Evolutionary conservation across 2,113 vertebrate species (phyloP).

Genomic region (Aramus guarauna): DNA sequence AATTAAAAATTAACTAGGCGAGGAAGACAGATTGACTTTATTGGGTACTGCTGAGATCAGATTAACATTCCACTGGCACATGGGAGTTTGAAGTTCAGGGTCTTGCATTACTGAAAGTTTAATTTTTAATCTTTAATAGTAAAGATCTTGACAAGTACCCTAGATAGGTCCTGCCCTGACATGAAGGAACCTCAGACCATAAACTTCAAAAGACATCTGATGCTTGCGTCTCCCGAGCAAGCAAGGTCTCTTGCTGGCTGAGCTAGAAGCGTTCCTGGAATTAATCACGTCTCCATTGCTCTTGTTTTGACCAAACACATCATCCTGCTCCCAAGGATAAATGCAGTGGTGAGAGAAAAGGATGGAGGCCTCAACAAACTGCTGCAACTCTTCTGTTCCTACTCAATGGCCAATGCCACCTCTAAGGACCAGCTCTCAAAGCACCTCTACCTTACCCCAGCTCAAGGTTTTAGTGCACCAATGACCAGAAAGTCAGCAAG

Average conservation of each 20-base stretch:
- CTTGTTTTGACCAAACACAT: not conserved
- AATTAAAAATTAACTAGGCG: constrained; percentile 48
- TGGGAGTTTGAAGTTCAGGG: constrained; percentile 16
- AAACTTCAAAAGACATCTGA: not conserved
- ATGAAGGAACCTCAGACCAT: not conserved
- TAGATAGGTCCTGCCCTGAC: not conserved
- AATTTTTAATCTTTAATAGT: constrained; percentile 54
- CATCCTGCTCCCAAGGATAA: not conserved
- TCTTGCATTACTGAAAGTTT: constrained; percentile 8
- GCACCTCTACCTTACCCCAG: not conserved
- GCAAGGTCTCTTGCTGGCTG: not conserved
- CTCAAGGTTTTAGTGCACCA: not conserved
- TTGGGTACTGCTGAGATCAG: not conserved
- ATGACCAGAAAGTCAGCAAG: not conserved
- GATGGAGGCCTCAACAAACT: not conserved
- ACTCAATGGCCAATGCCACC: not conserved
- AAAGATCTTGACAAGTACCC: not conserved
- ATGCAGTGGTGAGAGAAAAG: not conserved
- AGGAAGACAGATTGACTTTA: constrained; percentile 45
- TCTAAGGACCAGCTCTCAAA: not conserved
- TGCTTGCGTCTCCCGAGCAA: not conserved
- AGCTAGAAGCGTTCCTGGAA: not conserved
- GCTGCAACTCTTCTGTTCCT: not conserved
- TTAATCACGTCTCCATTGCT: not conserved
- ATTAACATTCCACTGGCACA: not conserved